Evolutionary conservation across 2,113 vertebrate species (phyloP), one percentile per base, ranked within the genome.

Genomic region (Syrmaticus mikado): DNA sequence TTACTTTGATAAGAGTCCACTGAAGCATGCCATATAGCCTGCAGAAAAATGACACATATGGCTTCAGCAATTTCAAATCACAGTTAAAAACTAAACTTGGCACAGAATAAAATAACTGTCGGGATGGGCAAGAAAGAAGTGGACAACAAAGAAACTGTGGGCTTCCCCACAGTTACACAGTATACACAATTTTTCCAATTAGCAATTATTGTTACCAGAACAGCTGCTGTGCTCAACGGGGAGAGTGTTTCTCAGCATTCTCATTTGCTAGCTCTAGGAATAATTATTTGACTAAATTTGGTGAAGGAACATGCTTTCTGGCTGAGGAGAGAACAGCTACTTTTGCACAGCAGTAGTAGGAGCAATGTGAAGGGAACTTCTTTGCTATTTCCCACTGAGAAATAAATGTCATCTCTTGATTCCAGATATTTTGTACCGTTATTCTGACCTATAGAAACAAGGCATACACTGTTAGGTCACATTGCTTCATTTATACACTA

Each of bases 391-490:
- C 61, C 22, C 27, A 60, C 57, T 16, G 28, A 84, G 38, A 83
- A 14, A 87, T 13, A 60, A 62, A 77, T 81, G 72, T 53, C 8
- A 74, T 87, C 84, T 38, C 15, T 43, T 50, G 16, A 27, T 46
- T 55, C 10, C 38, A 84, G 48, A 73, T 19, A 32, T 82, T 45
- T 64, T 83, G 27, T 43, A 45, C 32, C 4, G 0, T 75, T 84
- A 36, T 46, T 67, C 38, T 38, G 38, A 74, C 41, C 34, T 64
- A 71, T 74, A 6, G 0, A 75, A 90, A 83, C 68, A 52, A 62
- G 19, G 45, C 0, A 0, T 46, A 66, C 1, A 4, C 19, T 53
- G 24, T 70, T 48, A 67, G 30, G 48, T 90, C 77, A 84, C 50
- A 40, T 21, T 83, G 38, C 7, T 86, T 19, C 67, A 58, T 92